Evolutionary conservation across 2,888 invertebrate species (phyloP).

Genomic region (Sinopyrophorus schimmeli): DNA sequence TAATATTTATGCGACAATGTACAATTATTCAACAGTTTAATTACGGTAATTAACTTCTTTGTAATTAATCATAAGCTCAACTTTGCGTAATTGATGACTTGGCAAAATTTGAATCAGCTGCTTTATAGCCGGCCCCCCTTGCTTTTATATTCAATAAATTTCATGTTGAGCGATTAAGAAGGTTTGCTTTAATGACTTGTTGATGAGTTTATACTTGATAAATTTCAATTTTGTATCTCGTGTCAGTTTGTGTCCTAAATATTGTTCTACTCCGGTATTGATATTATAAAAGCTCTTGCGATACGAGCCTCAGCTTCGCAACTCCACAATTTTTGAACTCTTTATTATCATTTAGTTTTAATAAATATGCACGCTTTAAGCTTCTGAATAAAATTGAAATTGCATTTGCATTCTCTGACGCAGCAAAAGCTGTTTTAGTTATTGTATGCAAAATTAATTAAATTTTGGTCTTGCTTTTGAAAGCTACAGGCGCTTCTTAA

Average conservation of each 20-base stretch:
- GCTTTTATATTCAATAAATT: constrained; percentile 24
- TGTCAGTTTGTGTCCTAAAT: too few relatives aligned
- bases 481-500: too few relatives aligned
- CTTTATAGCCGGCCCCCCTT: constrained; percentile 12
- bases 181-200: constrained; percentile 19
- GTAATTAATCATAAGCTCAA: constrained; percentile 22
- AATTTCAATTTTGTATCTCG: constrained; percentile 12
- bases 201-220: constrained; percentile 18
- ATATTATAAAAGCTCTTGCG: too few relatives aligned
- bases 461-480: neutral
- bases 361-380: neutral
- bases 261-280: too few relatives aligned
- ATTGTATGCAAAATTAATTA: constrained; percentile 4
- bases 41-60: constrained; percentile 9
- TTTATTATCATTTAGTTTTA: too few relatives aligned
- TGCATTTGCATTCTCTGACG: neutral
- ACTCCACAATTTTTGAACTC: too few relatives aligned
- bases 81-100: constrained; percentile 22
- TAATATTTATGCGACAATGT: neutral
- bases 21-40: constrained; percentile 11
- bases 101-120: constrained; percentile 22
- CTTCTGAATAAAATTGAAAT: neutral
- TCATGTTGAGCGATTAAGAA: constrained; percentile 21
- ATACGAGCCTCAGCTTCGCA: too few relatives aligned
- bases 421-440: neutral